phyloP scores from a whole-genome alignment of 1,140 invertebrate species.

The Hylaeus anthracinus region DNA sequence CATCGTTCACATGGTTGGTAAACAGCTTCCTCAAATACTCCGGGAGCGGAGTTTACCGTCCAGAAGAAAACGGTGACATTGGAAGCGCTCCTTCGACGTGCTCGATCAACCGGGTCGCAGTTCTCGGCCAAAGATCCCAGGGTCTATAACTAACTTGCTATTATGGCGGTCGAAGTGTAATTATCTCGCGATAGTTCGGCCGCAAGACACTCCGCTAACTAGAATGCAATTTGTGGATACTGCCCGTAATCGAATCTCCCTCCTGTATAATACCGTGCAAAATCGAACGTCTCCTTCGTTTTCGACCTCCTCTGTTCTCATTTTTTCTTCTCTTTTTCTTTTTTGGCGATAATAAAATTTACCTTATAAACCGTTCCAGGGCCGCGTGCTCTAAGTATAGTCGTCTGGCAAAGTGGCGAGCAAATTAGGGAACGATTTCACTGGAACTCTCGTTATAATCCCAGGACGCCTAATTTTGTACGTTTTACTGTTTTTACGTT shows the following conservation, averaged over 20 bases:
- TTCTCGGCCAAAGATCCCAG: slow-evolving; percentile 12
- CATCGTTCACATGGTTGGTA: background rate
- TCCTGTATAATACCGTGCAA: background rate
- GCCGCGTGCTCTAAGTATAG: too few relatives aligned
- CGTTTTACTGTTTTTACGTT: too few relatives aligned
- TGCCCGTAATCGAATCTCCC: background rate
- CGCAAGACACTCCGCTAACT: slow-evolving; percentile 20
- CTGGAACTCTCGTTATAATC: too few relatives aligned
- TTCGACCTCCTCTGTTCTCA: too few relatives aligned
- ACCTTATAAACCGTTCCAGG: too few relatives aligned
- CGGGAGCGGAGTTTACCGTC: background rate
- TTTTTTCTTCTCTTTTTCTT: too few relatives aligned
- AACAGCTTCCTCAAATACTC: slow-evolving; percentile 14
- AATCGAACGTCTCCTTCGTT: too few relatives aligned
- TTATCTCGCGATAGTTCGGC: slow-evolving; percentile 46
- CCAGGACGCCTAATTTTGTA: too few relatives aligned
- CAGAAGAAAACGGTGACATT: slow-evolving; percentile 27
- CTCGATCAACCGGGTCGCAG: slow-evolving; percentile 27
- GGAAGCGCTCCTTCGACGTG: background rate
- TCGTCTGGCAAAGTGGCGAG: too few relatives aligned
- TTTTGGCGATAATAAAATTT: too few relatives aligned
- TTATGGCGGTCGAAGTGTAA: slow-evolving; percentile 35
- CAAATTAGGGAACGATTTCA: too few relatives aligned
- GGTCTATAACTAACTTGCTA: slow-evolving; percentile 48
- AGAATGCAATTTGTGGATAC: slow-evolving; percentile 37